A percentile compares a stretch with the other conserved stretches of the same genome.
Conservation (phyloP, 2,888 invertebrate species). For the Abrostola triplasia region DNA sequence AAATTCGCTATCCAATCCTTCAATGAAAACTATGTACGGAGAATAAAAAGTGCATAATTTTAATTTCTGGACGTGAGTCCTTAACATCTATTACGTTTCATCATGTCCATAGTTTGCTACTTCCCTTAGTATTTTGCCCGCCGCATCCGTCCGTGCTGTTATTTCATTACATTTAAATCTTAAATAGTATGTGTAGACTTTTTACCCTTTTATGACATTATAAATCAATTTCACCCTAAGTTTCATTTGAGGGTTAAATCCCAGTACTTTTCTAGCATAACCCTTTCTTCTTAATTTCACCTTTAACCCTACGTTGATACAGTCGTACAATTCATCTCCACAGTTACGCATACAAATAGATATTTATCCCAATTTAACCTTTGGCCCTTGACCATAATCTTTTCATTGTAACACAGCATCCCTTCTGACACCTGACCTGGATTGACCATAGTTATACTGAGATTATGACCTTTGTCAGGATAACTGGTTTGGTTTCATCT, state of each 20-base stretch:
- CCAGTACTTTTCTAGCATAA: background rate
- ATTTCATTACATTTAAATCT: no score
- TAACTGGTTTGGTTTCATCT: conserved; percentile 52
- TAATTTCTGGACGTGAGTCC: no score
- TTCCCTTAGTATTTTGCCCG: no score
- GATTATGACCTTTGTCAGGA: conserved; percentile 33
- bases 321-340: background rate
- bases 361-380: conserved; percentile 31
- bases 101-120: no score
- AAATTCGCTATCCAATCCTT: no score
- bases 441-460: conserved; percentile 24
- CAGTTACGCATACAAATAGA: background rate
- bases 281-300: conserved; percentile 32
- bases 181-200: no score
- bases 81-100: no score
- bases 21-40: no score
- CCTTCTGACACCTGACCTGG: conserved; percentile 28
- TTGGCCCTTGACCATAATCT: conserved; percentile 10
- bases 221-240: conserved; percentile 1
- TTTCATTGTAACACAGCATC: conserved; percentile 36
- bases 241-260: background rate
- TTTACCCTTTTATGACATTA: background rate
- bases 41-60: no score
- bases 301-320: conserved; percentile 22
- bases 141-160: no score